Percentiles rank a stretch among this genome's conserved stretches.
Conservation (phyloP, 2,888 invertebrate genomes). For the Xestia c-nigrum region DNA sequence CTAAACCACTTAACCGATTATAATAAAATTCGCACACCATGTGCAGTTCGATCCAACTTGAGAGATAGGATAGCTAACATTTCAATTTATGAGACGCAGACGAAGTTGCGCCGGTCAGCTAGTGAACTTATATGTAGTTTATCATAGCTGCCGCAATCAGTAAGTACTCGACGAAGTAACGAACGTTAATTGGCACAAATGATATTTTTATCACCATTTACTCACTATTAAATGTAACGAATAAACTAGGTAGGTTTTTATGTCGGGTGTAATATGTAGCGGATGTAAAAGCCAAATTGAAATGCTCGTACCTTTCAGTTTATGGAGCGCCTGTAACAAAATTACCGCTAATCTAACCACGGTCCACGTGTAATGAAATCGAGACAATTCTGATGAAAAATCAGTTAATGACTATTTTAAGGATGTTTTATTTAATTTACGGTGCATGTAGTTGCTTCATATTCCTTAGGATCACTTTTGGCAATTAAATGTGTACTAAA, state of each 20-base stretch:
- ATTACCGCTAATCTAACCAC: background rate
- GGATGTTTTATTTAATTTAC: conserved; percentile 5
- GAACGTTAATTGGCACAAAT: conserved; percentile 51
- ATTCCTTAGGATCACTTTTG: background rate
- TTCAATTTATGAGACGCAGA: too few relatives aligned
- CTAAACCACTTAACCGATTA: too few relatives aligned
- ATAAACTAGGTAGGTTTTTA: conserved; percentile 19
- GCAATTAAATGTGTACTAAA: background rate
- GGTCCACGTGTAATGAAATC: conserved; percentile 9
- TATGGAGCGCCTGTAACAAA: background rate
- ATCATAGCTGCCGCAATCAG: conserved; percentile 44
- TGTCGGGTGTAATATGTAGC: background rate
- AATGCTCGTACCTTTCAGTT: background rate
- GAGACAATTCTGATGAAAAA: conserved; percentile 2
- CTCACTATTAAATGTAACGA: conserved; percentile 16
- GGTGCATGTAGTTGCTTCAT: background rate
- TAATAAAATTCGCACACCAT: too few relatives aligned
- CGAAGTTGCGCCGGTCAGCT: too few relatives aligned
- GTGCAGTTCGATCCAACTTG: too few relatives aligned
- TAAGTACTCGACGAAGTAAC: conserved; percentile 12
- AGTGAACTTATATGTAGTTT: conserved; percentile 28
- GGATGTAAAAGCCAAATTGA: background rate
- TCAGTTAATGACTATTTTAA: conserved; percentile 9
- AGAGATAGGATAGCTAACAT: too few relatives aligned
- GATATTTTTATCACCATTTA: conserved; percentile 37